Conservation (phyloP, 2,888 invertebrate genomes). For the Eupithecia pulchellata region DNA sequence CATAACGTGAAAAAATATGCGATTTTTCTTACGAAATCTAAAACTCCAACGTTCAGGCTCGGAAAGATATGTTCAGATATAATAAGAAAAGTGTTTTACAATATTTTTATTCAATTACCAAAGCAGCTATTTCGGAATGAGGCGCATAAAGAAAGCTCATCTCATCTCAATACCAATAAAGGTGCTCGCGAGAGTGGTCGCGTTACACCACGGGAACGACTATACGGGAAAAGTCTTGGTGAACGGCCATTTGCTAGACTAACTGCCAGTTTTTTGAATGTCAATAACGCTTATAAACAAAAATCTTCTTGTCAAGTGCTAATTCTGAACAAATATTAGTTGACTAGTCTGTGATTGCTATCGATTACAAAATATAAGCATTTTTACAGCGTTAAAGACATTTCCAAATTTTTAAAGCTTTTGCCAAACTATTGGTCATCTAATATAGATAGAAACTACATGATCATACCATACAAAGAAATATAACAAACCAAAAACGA, state of each 20-base stretch:
- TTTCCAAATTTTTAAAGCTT: background rate
- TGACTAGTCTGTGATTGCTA: background rate
- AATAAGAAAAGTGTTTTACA: slow-evolving; percentile 12
- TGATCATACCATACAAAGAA: too few species aligned
- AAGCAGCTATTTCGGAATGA: slow-evolving; percentile 41
- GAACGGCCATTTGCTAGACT: background rate
- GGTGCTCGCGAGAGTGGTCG: slow-evolving; percentile 39
- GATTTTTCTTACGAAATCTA: background rate
- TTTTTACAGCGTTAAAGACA: background rate
- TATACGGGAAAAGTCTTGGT: background rate
- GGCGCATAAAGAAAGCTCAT: slow-evolving; percentile 41
- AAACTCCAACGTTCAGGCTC: background rate
- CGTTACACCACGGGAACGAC: slow-evolving; percentile 15
- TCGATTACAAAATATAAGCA: background rate
- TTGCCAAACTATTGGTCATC: background rate
- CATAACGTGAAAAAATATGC: background rate
- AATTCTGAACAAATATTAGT: background rate
- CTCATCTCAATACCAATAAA: slow-evolving; percentile 49
- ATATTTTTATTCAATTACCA: slow-evolving; percentile 30
- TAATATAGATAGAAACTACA: too few species aligned
- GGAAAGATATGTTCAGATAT: background rate
- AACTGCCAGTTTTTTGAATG: background rate
- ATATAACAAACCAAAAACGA: too few species aligned
- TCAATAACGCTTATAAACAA: background rate
- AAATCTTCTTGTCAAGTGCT: background rate